Evolutionary conservation across 2,888 invertebrate genomes (phyloP).

Genomic region (Amphipyra tragopoginis): DNA sequence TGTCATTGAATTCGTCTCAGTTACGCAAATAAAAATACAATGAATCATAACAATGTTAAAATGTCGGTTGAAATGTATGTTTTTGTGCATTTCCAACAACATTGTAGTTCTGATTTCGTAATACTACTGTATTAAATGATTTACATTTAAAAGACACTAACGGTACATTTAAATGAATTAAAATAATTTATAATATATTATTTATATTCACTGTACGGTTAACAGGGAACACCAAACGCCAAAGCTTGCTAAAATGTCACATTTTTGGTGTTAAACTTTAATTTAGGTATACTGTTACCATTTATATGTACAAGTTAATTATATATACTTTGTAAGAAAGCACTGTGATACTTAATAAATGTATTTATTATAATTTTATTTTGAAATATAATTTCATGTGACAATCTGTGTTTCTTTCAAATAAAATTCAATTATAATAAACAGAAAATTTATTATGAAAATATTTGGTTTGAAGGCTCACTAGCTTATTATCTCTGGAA

Average conservation of each 20-base stretch:
- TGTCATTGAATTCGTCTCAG: conserved; percentile 59
- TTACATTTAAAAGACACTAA: background rate
- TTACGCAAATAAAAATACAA: conserved; percentile 53
- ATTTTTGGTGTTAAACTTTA: background rate
- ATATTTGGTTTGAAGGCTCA: conserved; percentile 61
- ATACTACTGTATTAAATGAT: background rate
- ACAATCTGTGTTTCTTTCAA: conserved; percentile 25
- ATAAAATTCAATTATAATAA: conserved; percentile 55
- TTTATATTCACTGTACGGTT: background rate
- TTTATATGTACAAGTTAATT: background rate
- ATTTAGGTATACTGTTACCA: background rate
- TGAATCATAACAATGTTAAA: conserved; percentile 26
- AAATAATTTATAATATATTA: background rate
- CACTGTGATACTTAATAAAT: conserved; percentile 50
- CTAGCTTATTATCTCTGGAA: conserved; percentile 48
- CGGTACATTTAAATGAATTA: background rate
- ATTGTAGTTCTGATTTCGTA: conserved; percentile 33
- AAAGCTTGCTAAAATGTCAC: background rate
- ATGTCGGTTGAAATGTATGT: conserved; percentile 25
- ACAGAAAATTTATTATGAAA: conserved; percentile 69
- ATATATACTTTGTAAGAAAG: conserved; percentile 26
- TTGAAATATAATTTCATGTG: conserved; percentile 42
- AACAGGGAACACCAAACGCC: background rate
- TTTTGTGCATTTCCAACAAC: conserved; percentile 18
- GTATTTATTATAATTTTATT: conserved; percentile 25